A percentile compares a stretch with the other conserved stretches of the same genome.
These are phyloP conservation scores for Cygnus buccinator DNA, from an alignment of 2,113 vertebrate species.

Conservation along the genomic window DNA sequence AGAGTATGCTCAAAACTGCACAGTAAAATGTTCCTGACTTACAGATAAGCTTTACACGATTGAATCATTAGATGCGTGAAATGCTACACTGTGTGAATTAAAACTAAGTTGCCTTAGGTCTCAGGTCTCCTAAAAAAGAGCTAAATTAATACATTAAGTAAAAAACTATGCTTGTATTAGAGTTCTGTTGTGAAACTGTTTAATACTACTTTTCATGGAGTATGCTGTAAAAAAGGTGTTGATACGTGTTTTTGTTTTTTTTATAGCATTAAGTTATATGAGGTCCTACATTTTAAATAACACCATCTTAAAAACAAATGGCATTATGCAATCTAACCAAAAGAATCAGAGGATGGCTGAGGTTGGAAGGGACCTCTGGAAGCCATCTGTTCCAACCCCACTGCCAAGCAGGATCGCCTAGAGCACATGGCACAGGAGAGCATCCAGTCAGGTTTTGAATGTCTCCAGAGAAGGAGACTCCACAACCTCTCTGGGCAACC, in stretches of 20 bases:
- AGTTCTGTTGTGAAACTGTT: neutral
- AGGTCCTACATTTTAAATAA: neutral
- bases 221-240: neutral
- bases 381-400: too few relatives aligned
- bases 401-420: too few relatives aligned
- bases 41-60: neutral
- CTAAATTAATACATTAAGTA: neutral
- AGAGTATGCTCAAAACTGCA: neutral
- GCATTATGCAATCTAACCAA: neutral
- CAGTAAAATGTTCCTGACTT: neutral
- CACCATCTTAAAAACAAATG: neutral
- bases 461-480: too few relatives aligned
- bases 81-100: neutral
- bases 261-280: neutral
- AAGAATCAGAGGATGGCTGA: neutral
- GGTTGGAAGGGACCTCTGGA: too few relatives aligned
- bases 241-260: neutral
- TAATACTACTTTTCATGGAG: neutral
- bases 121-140: neutral
- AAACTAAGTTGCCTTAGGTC: neutral
- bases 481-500: too few relatives aligned
- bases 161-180: neutral
- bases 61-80: neutral
- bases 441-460: too few relatives aligned
- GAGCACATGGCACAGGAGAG: too few relatives aligned